A percentile compares a stretch with the other conserved stretches of the same genome.
Evolutionary conservation across 2,888 invertebrate genomes (phyloP).

Genomic region (Agrotis clavis): DNA sequence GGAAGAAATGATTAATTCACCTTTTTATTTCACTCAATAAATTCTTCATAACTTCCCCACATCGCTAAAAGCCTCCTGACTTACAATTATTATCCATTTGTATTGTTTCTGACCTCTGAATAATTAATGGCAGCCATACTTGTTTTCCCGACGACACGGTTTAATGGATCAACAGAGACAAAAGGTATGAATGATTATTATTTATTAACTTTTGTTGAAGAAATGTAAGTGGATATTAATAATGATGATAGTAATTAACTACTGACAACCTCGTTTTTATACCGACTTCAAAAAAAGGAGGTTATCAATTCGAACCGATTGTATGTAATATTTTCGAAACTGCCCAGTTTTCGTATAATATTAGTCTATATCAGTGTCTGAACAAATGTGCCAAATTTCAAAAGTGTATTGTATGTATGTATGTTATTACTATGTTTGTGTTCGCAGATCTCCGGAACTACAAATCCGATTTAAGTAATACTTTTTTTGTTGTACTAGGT

Average conservation of each 20-base stretch:
- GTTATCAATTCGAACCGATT: too few species aligned
- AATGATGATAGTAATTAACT: neutral
- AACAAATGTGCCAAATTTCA: too few species aligned
- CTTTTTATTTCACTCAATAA: neutral
- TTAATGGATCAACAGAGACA: neutral
- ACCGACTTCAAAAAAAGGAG: too few species aligned
- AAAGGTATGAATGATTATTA: neutral
- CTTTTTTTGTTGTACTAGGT: too few species aligned
- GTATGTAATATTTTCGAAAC: too few species aligned
- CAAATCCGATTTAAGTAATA: too few species aligned
- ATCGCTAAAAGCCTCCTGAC: slow-evolving; percentile 24
- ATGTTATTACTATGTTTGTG: too few species aligned
- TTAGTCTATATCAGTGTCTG: too few species aligned
- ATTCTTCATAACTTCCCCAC: neutral
- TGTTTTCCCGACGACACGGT: neutral
- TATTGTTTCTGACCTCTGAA: slow-evolving; percentile 3
- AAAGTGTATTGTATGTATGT: too few species aligned
- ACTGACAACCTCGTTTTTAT: too few species aligned
- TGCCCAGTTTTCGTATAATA: too few species aligned
- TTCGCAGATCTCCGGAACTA: too few species aligned
- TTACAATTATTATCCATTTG: slow-evolving; percentile 31
- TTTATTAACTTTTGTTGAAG: neutral
- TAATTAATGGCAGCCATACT: slow-evolving; percentile 15
- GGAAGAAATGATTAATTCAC: neutral
- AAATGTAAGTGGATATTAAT: neutral